Base-by-base conservation (phyloP, 2,888 invertebrate species). In the Doris montereyensis region DNA sequence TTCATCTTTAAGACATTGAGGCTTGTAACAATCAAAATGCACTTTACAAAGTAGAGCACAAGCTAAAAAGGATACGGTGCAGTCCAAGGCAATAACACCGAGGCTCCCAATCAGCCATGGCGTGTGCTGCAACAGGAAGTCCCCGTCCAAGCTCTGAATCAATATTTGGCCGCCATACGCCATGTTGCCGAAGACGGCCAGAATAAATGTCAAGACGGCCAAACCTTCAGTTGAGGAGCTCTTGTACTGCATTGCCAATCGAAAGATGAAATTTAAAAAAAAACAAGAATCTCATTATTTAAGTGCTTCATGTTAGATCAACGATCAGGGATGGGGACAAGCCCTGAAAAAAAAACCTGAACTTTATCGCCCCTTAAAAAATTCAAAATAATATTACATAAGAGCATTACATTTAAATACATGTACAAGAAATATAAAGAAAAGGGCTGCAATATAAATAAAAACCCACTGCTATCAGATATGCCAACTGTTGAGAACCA, bases 101-200 rank as follows among this genome's bases (percentile, higher is more conserved):
- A 92, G 86, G 84, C 90, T 91, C 21, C 92, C 92, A 8, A 90
- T 87, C 41, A 92, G 83, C 92, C 92, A 92, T 1, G 92, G 92
- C 28, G 91, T 85, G 82, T 92, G 92, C 58, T 89, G 88, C 62
- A 87, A 80, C 75, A 89, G 73, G 80, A 86, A 89, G 28, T 80
- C 82, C 8, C n/a, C 71, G 28, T 87, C 86, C 35, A 85, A 30
- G 3, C 84, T 81, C 17, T 85, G 84, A 0, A 89, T 82, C 24
- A 89, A 57, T 21, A 90, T 91, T 3, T 91, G 91, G 34, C 90
- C 68, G 1, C 92, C 92, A 81, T 92, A 92, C 0, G 90, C 89
- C 0, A 88, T 67, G 79, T 90, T 90, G 5, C 89, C 90, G 4
- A 89, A 28, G 13, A 90, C 85, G 26, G 89, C 88, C 58, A 90